Percentiles rank a stretch among this genome's conserved stretches.
These are phyloP conservation scores for Enteromius treurensis DNA, from an alignment of 2,797 vertebrate genomes.

Conservation along the genomic window DNA sequence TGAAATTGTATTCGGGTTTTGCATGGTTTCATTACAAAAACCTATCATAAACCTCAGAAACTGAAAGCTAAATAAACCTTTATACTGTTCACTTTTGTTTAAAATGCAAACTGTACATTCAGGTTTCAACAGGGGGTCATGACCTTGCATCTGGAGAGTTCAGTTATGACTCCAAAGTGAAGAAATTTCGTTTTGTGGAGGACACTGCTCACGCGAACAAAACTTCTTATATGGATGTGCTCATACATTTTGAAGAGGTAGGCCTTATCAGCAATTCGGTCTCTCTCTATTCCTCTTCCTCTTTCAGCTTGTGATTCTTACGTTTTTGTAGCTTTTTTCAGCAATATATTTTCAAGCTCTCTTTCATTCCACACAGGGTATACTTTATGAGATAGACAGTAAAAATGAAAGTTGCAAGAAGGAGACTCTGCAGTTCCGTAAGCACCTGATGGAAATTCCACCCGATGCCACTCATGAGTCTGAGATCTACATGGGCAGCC, in stretches of 20 bases:
- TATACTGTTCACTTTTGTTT: background rate
- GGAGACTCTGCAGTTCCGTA: slow-evolving; percentile 67
- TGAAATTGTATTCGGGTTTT: background rate
- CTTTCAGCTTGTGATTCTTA: background rate
- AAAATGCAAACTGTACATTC: background rate
- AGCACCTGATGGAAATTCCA: slow-evolving; percentile 75
- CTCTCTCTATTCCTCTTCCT: background rate
- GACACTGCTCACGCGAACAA: slow-evolving; percentile 66
- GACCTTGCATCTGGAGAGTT: slow-evolving; percentile 64
- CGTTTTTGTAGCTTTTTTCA: background rate
- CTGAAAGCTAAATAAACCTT: background rate
- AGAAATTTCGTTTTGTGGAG: slow-evolving; percentile 75
- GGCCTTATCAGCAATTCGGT: background rate
- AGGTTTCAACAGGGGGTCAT: slow-evolving; percentile 63
- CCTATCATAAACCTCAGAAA: background rate
- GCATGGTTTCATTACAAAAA: background rate
- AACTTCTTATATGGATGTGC: slow-evolving; percentile 70
- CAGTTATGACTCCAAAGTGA: slow-evolving; percentile 73
- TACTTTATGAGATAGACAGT: slow-evolving; percentile 78
- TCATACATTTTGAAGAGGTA: slow-evolving; percentile 79
- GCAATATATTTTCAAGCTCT: background rate
- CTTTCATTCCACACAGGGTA: slow-evolving; percentile 61
- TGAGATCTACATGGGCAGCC: slow-evolving; percentile 61
- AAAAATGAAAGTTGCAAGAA: slow-evolving; percentile 80
- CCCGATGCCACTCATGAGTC: slow-evolving; percentile 60